A percentile compares a stretch with the other conserved stretches of the same genome.
These are phyloP conservation scores for Pangasius sanitwongsei DNA, from an alignment of 2,797 vertebrate species.

Conservation along the genomic window DNA sequence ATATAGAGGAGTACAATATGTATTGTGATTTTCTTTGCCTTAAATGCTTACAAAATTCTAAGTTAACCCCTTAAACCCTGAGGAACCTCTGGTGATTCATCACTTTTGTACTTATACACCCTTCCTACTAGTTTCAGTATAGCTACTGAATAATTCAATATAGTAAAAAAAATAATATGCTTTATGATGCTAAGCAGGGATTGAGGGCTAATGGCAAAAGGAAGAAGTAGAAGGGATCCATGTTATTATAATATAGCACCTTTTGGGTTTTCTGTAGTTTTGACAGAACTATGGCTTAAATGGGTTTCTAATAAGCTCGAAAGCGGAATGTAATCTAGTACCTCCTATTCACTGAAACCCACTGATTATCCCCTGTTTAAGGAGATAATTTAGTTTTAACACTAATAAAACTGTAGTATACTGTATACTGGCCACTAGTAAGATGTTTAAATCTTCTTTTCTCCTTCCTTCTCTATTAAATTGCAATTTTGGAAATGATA, in stretches of 20 bases:
- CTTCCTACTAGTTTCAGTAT: neutral
- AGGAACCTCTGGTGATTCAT: neutral
- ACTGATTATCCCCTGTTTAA: neutral
- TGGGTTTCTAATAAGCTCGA: neutral
- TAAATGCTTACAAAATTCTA: neutral
- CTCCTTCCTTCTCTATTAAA: neutral
- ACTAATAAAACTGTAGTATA: neutral
- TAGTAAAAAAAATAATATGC: neutral
- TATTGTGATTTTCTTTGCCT: neutral
- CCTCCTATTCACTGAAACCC: neutral
- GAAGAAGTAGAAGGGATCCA: neutral
- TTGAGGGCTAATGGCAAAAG: neutral
- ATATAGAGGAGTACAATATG: conserved; percentile 7
- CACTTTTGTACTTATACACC: neutral
- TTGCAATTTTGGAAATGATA: neutral
- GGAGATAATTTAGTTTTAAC: neutral
- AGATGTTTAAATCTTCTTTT: neutral
- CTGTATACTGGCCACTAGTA: neutral
- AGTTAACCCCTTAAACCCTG: neutral
- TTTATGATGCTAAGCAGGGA: neutral
- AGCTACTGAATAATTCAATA: conserved; percentile 12
- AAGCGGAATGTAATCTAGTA: neutral
- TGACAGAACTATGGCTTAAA: neutral
- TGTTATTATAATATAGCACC: neutral
- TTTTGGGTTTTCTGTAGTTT: neutral